These are phyloP conservation scores for Pseudomyrmex pallidus DNA, from an alignment of 1,140 invertebrate genomes.

Conservation along the genomic window DNA sequence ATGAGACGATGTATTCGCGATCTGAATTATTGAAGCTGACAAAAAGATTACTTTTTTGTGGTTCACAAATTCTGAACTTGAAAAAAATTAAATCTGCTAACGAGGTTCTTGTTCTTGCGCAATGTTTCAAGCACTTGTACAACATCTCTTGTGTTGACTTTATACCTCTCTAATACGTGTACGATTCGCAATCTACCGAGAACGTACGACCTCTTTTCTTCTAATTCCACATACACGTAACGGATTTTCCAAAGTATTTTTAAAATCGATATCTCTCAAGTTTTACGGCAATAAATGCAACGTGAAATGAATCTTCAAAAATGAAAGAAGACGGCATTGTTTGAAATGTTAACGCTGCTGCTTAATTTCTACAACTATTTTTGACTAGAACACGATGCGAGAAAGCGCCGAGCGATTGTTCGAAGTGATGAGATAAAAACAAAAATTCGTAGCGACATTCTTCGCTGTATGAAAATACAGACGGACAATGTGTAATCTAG, in stretches of 20 bases:
- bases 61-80: background rate
- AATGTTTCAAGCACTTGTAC: background rate
- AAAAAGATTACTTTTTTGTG: no score
- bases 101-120: background rate
- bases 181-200: slow-evolving; percentile 12
- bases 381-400: background rate
- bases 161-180: background rate
- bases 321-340: background rate
- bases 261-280: slow-evolving; percentile 13
- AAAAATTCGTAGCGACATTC: no score
- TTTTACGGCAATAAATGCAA: slow-evolving; percentile 3
- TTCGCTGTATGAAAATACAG: no score
- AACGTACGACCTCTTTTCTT: slow-evolving; percentile 24
- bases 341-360: background rate
- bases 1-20: background rate
- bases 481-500: no score
- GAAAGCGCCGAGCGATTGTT: no score
- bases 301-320: background rate
- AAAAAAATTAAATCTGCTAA: background rate
- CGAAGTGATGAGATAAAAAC: no score
- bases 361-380: background rate
- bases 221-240: slow-evolving; percentile 5
- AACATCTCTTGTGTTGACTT: slow-evolving; percentile 29
- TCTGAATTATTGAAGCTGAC: no score
- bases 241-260: slow-evolving; percentile 26